These are phyloP conservation scores for Timema podura DNA, from an alignment of 2,888 invertebrate genomes.

Conservation along the genomic window DNA sequence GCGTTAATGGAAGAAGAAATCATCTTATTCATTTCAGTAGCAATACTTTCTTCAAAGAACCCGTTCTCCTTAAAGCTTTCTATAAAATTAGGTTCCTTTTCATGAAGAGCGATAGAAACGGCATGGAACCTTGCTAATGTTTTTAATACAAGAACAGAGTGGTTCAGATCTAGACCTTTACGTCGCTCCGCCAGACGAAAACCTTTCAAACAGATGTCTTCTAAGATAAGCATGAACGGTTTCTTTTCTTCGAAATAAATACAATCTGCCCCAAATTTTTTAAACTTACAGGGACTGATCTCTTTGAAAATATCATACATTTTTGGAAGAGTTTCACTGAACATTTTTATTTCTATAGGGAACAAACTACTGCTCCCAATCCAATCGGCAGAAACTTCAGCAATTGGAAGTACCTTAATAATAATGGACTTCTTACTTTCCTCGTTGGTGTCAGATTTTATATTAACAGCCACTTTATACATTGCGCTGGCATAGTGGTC, in stretches of 20 bases:
- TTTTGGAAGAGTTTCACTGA: slow-evolving; percentile 2
- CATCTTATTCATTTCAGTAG: not conserved
- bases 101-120: not conserved
- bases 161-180: slow-evolving; percentile 8
- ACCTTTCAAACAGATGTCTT: not conserved
- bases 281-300: not conserved
- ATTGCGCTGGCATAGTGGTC: slow-evolving; percentile 8
- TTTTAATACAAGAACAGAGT: slow-evolving; percentile 5
- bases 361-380: not conserved
- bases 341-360: slow-evolving; percentile 4
- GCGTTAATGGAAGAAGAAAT: not conserved
- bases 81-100: not conserved
- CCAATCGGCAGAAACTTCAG: not conserved
- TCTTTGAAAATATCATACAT: not conserved
- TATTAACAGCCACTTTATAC: not conserved
- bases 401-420: not conserved
- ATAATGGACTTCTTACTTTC: not conserved
- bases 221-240: not conserved
- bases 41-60: not conserved
- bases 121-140: slow-evolving; percentile 10
- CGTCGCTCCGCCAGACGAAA: slow-evolving; percentile 11
- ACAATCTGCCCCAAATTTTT: not conserved
- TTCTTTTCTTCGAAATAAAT: not conserved
- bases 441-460: not conserved
- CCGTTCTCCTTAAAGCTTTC: not conserved